A percentile compares a stretch with the other conserved stretches of the same genome.
Conservation (phyloP, 2,888 invertebrate species). For the Falcaria lacertinaria region DNA sequence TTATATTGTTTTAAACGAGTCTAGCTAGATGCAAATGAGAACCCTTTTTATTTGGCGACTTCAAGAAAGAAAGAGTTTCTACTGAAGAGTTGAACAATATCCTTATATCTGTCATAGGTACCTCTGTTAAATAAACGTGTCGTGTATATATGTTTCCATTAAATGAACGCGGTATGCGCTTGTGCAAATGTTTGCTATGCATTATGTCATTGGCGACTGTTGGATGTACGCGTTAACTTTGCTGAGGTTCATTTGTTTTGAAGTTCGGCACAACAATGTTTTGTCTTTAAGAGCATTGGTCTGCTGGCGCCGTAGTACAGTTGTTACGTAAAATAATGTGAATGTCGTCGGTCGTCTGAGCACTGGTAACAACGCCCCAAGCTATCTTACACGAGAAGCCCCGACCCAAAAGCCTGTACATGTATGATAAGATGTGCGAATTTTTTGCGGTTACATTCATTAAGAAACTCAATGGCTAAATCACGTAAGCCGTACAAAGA, state of each 20-base stretch:
- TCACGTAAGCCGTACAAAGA: conserved; percentile 21
- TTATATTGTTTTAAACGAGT: too few species aligned
- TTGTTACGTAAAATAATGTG: conserved; percentile 37
- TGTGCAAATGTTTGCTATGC: conserved; percentile 23
- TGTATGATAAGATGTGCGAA: too few species aligned
- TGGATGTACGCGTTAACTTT: conserved; percentile 7
- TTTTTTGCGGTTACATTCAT: conserved; percentile 15
- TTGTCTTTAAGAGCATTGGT: conserved; percentile 36
- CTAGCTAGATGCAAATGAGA: too few species aligned
- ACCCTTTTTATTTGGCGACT: too few species aligned
- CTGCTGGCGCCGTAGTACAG: conserved; percentile 27
- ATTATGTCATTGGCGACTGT: conserved; percentile 32
- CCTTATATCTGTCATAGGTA: not conserved
- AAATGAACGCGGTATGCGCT: conserved; percentile 10
- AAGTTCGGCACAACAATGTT: conserved; percentile 19
- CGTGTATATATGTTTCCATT: not conserved
- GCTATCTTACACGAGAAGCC: too few species aligned
- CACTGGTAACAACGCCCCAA: conserved; percentile 13
- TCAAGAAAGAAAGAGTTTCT: too few species aligned
- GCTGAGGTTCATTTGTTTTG: conserved; percentile 33
- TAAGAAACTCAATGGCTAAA: conserved; percentile 17
- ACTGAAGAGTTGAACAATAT: conserved; percentile 8
- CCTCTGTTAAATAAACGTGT: not conserved
- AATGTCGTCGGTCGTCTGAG: conserved; percentile 5
- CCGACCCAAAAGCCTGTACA: too few species aligned